Conservation (phyloP, 2,797 vertebrate genomes). For the Tragopan temminckii region DNA sequence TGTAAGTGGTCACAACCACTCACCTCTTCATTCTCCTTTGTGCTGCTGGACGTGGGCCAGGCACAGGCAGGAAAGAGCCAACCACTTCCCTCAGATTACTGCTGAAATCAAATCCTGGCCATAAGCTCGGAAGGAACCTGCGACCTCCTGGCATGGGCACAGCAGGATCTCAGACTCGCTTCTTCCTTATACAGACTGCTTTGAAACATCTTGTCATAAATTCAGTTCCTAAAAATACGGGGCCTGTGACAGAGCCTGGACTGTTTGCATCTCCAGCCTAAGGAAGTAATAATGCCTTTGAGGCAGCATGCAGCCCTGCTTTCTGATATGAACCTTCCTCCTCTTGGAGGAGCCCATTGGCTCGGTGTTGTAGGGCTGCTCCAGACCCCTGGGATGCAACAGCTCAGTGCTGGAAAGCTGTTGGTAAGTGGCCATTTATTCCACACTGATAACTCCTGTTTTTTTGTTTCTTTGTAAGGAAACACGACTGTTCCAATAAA, state of each 20-base stretch:
- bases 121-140: fast-evolving
- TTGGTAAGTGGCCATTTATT: not conserved
- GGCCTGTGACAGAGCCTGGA: not conserved
- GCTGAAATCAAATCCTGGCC: not conserved
- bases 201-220: not conserved
- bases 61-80: not conserved
- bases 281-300: not conserved
- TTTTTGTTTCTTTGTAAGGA: not conserved
- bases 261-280: fast-evolving
- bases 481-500: fast-evolving
- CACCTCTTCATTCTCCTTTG: not conserved
- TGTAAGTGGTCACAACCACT: not conserved
- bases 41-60: not conserved
- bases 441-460: fast-evolving
- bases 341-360: not conserved
- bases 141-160: not conserved
- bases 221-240: not conserved
- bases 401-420: not conserved
- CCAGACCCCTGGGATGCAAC: fast-evolving
- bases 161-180: not conserved
- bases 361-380: not conserved
- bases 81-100: not conserved
- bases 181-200: fast-evolving
- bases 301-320: not conserved
- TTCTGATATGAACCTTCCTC: not conserved